Base-by-base conservation (phyloP, 2,113 vertebrate genomes). In the Psilopogon haemacephalus region DNA sequence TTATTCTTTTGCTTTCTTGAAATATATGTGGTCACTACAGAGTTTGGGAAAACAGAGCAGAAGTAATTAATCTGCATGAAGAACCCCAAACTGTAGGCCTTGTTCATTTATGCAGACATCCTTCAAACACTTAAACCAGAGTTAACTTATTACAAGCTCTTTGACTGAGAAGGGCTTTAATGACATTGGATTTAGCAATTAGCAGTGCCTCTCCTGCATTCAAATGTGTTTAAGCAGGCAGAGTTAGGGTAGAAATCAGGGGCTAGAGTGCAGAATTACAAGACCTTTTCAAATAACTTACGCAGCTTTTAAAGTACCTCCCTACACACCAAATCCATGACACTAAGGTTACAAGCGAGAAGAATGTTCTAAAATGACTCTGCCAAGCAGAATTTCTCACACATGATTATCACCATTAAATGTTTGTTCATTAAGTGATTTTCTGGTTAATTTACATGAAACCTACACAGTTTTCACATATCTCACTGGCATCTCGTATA, bases 401-500 rank as follows among this genome's bases (percentile, higher is more conserved):
- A 17, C 3, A 35, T 48, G 54, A 64, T 64, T 58, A 70, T 60
- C 72, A 60, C 9, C 2, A 35, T 88, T 87, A 94, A 59, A 6
- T 26, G 78, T 96, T 77, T 90, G 79, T 63, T 89, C 32, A 62
- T 73, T 48, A 93, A 55, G 32, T 1, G 2, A 74, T 60, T 87
- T 94, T 92, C 80, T 76, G 8, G 62, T 94, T 79, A 15, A 63
- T 92, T 86, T 86, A 27, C 4, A 95, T 54, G 42, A 88, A 17
- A 94, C 71, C 55, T 55, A 64, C 76, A 86, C 73, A 76, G 81
- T 90, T 50, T 84, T 81, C 42, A 90, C 78, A 94, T 27, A 91
- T 38, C 40, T 95, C 23, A 24, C 21, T 48, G 48, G 11, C 26
- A 48, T 16, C n/a, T 81, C 62, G 38, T 60, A 26, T 38, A 63